Base-by-base conservation (phyloP, 2,797 vertebrate species). In the Limosa lapponica region DNA sequence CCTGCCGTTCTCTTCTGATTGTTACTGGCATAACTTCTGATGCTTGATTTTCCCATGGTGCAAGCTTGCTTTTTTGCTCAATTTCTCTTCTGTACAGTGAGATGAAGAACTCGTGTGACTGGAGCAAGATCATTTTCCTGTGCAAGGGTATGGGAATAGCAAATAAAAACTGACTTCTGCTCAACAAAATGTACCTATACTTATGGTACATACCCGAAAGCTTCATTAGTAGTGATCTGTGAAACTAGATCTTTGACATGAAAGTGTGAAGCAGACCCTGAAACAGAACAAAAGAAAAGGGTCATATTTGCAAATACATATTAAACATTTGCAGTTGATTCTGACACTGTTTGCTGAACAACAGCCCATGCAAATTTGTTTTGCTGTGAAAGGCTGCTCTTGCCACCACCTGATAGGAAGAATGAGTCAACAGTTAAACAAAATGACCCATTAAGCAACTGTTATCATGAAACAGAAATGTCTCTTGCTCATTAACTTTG, bases 141-240 rank as follows among this genome's bases (percentile, higher is more conserved):
- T 93, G 51, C 15, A 8, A 74, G 41, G 39, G 18, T 88, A 82
- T 59, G 67, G 89, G 66, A 83, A 62, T 17, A 93, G 41, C 27
- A 91, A 96, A 83, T 81, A 54, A 59, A 97, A 84, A 71, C 80
- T 92, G 70, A 83, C 48, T 95, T 95, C 66, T 94, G 74, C 82
- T 92, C 72, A 94, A 96, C 52, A 95, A 96, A 96, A 96, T 87
- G 30, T 73, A 83, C 81, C 80, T 86, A 44, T 75, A 82, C 44
- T 95, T 94, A 91, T 11, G 67, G 58, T 28, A 66, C 48, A 70
- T 78, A 85, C 93, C 23, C 9, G 46, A 94, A 97, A 97, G 75
- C 23, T 96, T 93, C 83, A 91, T 96, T 95, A 96, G 57, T 30
- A 95, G 41, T 71, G 49, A 90, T 96, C 88, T 49, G 11, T 48